These are phyloP conservation scores for Calyptommatus sinebrachiatus DNA, from an alignment of 2,113 vertebrate genomes.

Conservation along the genomic window DNA sequence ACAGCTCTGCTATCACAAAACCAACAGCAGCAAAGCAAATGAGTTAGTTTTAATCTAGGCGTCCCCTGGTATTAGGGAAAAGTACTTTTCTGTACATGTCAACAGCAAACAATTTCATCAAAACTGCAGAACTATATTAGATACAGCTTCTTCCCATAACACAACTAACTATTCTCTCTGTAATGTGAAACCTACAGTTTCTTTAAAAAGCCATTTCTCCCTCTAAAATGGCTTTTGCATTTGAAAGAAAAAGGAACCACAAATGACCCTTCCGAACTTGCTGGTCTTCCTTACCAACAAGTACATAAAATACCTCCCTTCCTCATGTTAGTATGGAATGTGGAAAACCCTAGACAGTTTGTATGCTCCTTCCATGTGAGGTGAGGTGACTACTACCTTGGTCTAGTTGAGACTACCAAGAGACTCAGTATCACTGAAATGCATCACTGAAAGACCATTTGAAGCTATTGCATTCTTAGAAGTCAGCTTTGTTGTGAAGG, in stretches of 20 bases:
- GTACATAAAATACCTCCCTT: not conserved
- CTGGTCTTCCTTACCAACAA: not conserved
- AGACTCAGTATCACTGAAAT: too few species aligned
- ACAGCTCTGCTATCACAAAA: conserved; percentile 15
- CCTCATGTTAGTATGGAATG: not conserved
- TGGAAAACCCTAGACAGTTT: too few species aligned
- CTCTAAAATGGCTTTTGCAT: not conserved
- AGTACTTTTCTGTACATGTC: conserved; percentile 7
- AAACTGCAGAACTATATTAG: not conserved
- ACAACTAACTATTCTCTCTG: not conserved
- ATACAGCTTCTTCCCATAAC: not conserved
- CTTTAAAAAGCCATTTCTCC: not conserved
- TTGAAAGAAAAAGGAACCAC: too few species aligned
- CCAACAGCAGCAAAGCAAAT: not conserved
- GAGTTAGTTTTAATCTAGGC: not conserved
- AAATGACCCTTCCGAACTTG: not conserved
- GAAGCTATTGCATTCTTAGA: too few species aligned
- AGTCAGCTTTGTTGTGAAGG: too few species aligned
- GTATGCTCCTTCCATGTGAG: too few species aligned
- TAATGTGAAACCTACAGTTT: not conserved
- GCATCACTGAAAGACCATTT: too few species aligned
- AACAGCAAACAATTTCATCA: conserved; percentile 10
- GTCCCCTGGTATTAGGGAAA: not conserved
- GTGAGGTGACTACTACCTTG: too few species aligned
- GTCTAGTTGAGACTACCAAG: too few species aligned